Evolutionary conservation across 2,888 invertebrate genomes (phyloP), one percentile per base, ranked within the genome.

Genomic region (Pristionchus arcanus): DNA sequence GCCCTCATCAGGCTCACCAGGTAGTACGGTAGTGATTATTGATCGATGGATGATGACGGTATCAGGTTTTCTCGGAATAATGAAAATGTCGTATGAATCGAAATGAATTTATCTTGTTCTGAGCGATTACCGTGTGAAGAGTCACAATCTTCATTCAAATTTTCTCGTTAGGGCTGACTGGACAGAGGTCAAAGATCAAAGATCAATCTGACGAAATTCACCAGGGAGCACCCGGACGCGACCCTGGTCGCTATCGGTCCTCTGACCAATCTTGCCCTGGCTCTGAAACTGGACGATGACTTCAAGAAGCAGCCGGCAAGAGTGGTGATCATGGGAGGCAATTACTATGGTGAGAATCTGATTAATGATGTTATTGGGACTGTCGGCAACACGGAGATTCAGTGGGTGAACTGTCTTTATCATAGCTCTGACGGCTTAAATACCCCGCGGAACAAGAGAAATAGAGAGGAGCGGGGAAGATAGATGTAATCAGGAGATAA

Each of bases 261-360:
- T 0, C 91, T 96, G 74, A 96, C 96, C 11, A 96, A 96, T 91
- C 90, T 96, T 11, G 96, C 96, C 1, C 83, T 96, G 74, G 96
- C 96, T 7, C 91, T 96, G 66, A 94, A 95, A 74, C 92, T 96
- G 86, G 95, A 96, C 90, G 95, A 95, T 16, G 91, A 92, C 2
- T 95, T 96, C 90, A 94, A 91, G n/a, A 86, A 66, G n/a, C 89
- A 92, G 90, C 92, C 94, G 21, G 87, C 90, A 63, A 83, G 90
- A 34, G 77, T 93, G 53, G 91, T 93, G 49, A 90, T 93, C 42
- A 92, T 93, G 91, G 93, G 93, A 28, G 93, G 93, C 28, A 95
- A 94, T 89, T 90, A 93, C 25, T 90, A 93, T 88, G 94, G 92
- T 92, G 90, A 89, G 90, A 90, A 71, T 68, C 13, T 5, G 13